A percentile compares a stretch with the other conserved stretches of the same genome.
phyloP scores from a whole-genome alignment of 2,113 vertebrate species.

The Lichenostomus cassidix region DNA sequence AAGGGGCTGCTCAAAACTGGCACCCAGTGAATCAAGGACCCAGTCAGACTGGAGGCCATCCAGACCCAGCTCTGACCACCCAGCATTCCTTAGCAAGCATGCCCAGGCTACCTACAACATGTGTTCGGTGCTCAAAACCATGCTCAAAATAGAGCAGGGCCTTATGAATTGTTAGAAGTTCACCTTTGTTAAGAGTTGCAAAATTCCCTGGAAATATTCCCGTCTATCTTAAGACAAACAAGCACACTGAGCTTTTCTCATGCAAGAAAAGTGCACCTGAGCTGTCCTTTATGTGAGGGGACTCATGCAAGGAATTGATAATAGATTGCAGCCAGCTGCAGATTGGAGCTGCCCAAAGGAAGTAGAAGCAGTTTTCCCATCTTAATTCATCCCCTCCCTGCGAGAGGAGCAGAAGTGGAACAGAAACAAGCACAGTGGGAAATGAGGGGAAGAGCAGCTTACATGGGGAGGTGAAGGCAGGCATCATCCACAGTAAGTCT shows the following conservation, averaged over 20 bases:
- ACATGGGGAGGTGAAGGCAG: background rate
- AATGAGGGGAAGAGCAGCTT: background rate
- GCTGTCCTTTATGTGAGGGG: background rate
- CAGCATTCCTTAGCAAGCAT: background rate
- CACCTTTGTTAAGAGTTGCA: background rate
- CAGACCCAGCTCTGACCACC: background rate
- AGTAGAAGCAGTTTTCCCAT: background rate
- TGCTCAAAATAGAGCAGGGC: background rate
- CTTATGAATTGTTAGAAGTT: background rate
- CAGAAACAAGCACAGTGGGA: background rate
- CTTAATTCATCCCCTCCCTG: background rate
- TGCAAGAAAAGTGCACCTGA: background rate
- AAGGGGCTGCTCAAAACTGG: background rate
- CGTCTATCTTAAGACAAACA: background rate
- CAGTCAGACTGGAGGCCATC: background rate
- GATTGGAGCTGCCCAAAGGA: background rate
- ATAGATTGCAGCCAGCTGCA: background rate
- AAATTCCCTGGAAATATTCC: background rate
- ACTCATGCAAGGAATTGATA: background rate
- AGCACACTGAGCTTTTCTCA: rapidly evolving
- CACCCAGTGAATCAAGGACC: background rate
- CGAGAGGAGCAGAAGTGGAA: background rate
- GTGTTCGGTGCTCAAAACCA: background rate
- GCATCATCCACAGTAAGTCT: background rate
- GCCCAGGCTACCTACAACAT: background rate